Conservation (phyloP, 1,140 invertebrate species). For the Zaprionus lachaisei region DNA sequence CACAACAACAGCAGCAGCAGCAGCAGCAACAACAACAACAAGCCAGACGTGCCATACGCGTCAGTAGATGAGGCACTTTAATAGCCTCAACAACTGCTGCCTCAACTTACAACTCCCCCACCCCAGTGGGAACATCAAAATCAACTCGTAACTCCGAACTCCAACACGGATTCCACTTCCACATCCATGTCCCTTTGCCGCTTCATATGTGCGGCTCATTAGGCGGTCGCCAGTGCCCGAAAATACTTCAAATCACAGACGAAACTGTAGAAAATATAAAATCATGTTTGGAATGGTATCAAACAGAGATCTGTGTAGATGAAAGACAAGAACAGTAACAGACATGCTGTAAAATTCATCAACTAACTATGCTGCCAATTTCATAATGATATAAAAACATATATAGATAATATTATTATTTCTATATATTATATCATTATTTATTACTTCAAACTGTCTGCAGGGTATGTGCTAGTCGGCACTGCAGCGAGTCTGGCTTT, state of each 20-base stretch:
- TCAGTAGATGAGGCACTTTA: constrained; percentile 61
- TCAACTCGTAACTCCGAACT: constrained; percentile 3
- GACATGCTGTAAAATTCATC: not conserved
- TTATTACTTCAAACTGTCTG: not conserved
- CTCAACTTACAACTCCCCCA: constrained; percentile 32
- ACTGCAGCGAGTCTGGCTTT: constrained; percentile 7
- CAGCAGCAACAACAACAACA: constrained; percentile 25
- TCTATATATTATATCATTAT: not conserved
- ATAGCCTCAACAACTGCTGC: constrained; percentile 60
- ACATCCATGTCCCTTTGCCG: constrained; percentile 30
- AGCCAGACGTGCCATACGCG: constrained; percentile 46
- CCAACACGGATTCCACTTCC: constrained; percentile 18
- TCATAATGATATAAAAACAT: too few relatives aligned
- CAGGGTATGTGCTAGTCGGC: constrained; percentile 10
- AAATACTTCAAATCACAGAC: constrained; percentile 66
- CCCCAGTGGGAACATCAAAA: constrained; percentile 13
- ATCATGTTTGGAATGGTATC: not conserved
- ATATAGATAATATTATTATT: not conserved
- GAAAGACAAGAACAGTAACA: too few relatives aligned
- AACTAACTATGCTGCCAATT: not conserved
- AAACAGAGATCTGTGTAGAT: not conserved
- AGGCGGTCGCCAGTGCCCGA: constrained; percentile 43
- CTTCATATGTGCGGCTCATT: constrained; percentile 61
- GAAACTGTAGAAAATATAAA: not conserved
- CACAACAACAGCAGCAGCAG: constrained; percentile 28